Percentiles rank a stretch among this genome's conserved stretches.
These are phyloP conservation scores for Pristionchus exspectatus DNA, from an alignment of 2,888 invertebrate genomes.

Conservation along the genomic window DNA sequence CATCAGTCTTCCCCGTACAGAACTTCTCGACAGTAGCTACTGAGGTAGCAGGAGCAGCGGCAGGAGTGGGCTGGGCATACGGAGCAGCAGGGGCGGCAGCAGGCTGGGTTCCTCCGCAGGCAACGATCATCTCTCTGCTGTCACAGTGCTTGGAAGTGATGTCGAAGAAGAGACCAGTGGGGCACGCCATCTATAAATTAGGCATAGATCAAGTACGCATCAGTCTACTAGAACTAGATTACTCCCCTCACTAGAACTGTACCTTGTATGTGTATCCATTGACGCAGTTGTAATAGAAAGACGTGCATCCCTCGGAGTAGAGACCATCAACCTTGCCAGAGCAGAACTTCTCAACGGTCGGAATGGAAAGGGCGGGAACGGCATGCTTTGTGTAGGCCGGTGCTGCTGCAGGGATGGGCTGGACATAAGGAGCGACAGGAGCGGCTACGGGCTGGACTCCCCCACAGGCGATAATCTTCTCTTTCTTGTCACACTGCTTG, in stretches of 20 bases:
- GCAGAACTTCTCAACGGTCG: constrained; percentile 15
- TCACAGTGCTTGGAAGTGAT: constrained; percentile 24
- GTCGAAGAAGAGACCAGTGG: constrained; percentile 51
- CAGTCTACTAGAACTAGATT: no score
- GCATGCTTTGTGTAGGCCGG: neutral
- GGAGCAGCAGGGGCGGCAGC: neutral
- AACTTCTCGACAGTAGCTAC: neutral
- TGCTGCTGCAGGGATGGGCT: neutral
- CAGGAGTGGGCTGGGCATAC: neutral
- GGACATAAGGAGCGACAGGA: neutral
- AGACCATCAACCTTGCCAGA: constrained; percentile 10
- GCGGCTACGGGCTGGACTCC: neutral
- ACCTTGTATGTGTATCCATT: constrained; percentile 24
- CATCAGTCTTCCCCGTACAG: constrained; percentile 38
- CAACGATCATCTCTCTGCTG: neutral
- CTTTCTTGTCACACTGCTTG: neutral
- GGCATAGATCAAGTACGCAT: neutral
- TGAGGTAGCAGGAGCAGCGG: neutral
- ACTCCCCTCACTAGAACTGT: neutral
- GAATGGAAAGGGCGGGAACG: neutral
- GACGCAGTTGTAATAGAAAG: constrained; percentile 33
- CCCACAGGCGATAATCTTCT: constrained; percentile 45
- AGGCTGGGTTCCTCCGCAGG: constrained; percentile 10
- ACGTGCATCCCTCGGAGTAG: constrained; percentile 26
- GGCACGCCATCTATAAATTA: constrained; percentile 18